phyloP scores from a whole-genome alignment of 1,140 invertebrate genomes.

The Drosophila oshimai region DNA sequence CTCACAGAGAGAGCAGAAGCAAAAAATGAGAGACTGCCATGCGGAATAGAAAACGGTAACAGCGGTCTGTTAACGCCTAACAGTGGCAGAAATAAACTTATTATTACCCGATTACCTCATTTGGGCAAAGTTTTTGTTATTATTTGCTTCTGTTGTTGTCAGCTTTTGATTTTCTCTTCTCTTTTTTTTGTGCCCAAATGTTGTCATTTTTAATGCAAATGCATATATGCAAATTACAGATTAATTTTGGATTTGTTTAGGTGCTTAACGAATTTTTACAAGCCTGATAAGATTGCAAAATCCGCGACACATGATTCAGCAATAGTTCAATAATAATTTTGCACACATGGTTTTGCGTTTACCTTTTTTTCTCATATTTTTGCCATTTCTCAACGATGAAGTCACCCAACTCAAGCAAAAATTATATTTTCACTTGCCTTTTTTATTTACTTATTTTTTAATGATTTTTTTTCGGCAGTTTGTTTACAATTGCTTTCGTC shows the following conservation, averaged over 20 bases:
- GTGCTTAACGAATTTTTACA: constrained; percentile 1
- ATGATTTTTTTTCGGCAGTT: constrained; percentile 12
- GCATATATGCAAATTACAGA: constrained; percentile 10
- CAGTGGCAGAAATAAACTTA: constrained; percentile 68
- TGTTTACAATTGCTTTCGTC: constrained; percentile 21
- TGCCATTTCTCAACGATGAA: constrained; percentile 25
- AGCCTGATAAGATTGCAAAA: background rate
- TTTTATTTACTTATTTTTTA: constrained; percentile 37
- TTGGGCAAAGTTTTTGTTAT: constrained; percentile 65
- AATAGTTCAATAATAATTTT: constrained; percentile 14
- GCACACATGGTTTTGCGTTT: constrained; percentile 22
- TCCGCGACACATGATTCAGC: constrained; percentile 7
- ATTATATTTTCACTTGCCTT: constrained; percentile 22
- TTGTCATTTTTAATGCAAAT: constrained; percentile 65
- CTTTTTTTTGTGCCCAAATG: constrained; percentile 36
- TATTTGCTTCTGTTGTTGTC: constrained; percentile 40
- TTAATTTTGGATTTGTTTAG: constrained; percentile 28
- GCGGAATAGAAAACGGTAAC: constrained; percentile 15
- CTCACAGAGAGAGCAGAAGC: background rate
- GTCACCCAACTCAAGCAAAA: constrained; percentile 23
- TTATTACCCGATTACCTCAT: constrained; percentile 82
- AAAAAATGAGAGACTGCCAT: constrained; percentile 11
- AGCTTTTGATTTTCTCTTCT: constrained; percentile 16
- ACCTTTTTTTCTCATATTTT: constrained; percentile 14
- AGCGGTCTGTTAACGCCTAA: constrained; percentile 46